Conservation (phyloP, 2,797 vertebrate genomes). For the Prionace glauca region DNA sequence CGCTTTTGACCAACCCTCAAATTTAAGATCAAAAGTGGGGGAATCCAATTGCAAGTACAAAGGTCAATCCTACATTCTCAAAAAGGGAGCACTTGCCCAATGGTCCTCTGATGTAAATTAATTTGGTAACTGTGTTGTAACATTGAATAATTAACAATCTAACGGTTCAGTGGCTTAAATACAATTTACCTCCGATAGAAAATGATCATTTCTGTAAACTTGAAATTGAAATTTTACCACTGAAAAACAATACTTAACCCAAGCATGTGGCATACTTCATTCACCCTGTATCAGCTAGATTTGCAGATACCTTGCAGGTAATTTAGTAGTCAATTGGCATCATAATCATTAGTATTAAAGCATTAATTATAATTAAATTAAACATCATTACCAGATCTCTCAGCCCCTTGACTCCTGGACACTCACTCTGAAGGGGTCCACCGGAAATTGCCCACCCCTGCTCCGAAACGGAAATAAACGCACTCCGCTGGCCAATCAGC, state of each 20-base stretch:
- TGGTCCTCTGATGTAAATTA: background rate
- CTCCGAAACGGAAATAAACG: background rate
- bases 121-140: background rate
- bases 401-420: background rate
- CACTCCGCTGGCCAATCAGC: background rate
- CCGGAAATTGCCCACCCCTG: conserved; percentile 21
- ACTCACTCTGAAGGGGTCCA: background rate
- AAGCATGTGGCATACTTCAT: too few species aligned
- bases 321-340: background rate
- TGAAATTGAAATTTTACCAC: background rate
- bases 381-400: background rate
- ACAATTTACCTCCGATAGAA: background rate
- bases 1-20: background rate
- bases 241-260: too few species aligned
- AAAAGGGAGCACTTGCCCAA: background rate
- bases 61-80: background rate
- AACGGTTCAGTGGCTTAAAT: background rate
- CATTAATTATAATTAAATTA: background rate
- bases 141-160: background rate
- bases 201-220: background rate
- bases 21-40: background rate
- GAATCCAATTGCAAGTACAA: background rate
- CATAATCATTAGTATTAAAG: background rate
- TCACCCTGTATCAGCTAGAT: too few species aligned
- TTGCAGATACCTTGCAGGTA: background rate